Conservation (phyloP, 2,888 invertebrate genomes). For the Campoplex capitator region DNA sequence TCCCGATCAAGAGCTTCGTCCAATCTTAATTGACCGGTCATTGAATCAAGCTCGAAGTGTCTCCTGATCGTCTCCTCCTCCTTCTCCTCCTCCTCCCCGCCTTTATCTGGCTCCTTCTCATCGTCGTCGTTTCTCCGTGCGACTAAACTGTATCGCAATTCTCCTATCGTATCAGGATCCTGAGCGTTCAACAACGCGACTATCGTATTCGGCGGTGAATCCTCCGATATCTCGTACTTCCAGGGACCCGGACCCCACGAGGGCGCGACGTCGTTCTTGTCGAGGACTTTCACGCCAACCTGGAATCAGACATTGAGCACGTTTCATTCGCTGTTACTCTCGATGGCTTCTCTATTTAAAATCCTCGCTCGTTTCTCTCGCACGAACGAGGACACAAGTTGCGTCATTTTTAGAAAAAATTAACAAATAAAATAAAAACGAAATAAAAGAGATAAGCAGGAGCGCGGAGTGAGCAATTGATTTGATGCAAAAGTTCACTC, state of each 20-base stretch:
- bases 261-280: conserved; percentile 98
- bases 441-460: background rate
- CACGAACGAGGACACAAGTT: background rate
- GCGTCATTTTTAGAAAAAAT: background rate
- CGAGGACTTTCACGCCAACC: conserved; percentile 94
- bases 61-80: conserved; percentile 81
- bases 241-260: conserved; percentile 91
- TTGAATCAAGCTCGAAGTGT: conserved; percentile 90
- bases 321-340: background rate
- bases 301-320: conserved; percentile 85
- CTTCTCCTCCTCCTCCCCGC: conserved; percentile 47
- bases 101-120: background rate
- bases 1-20: conserved; percentile 94
- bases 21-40: conserved; percentile 90
- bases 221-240: conserved; percentile 93
- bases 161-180: conserved; percentile 94
- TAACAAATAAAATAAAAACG: no score
- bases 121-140: conserved; percentile 74
- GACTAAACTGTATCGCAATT: conserved; percentile 90
- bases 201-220: conserved; percentile 92
- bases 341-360: no score
- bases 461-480: background rate
- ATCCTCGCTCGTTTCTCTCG: background rate
- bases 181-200: conserved; percentile 92
- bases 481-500: background rate